Evolutionary conservation across 2,113 vertebrate genomes (phyloP).

Genomic region (Ammospiza nelsoni): DNA sequence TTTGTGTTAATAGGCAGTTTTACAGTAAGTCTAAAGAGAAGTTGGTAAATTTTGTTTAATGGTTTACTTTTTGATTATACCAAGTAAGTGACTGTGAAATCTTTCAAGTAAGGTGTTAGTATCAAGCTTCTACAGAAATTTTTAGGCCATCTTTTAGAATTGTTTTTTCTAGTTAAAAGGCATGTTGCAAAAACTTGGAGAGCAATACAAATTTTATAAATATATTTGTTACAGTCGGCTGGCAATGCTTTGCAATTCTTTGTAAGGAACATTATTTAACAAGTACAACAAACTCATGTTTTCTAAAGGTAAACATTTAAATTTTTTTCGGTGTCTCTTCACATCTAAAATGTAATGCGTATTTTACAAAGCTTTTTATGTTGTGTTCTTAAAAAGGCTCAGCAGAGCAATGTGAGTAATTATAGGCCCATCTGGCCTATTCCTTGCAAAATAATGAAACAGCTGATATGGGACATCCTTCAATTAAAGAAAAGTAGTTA

Average conservation of each 20-base stretch:
- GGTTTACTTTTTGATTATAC: not conserved
- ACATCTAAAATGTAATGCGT: not conserved
- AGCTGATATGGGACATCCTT: not conserved
- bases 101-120: not conserved
- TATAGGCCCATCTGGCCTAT: not conserved
- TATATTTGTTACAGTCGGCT: not conserved
- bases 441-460: not conserved
- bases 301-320: not conserved
- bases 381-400: not conserved
- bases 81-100: not conserved
- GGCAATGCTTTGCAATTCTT: not conserved
- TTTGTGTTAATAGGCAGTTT: not conserved
- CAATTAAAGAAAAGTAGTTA: not conserved
- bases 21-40: not conserved
- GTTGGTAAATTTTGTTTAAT: not conserved
- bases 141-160: not conserved
- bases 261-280: not conserved
- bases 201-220: not conserved
- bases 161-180: not conserved
- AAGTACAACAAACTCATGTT: not conserved
- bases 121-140: not conserved
- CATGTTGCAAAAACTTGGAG: rapidly evolving
- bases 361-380: not conserved
- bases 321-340: not conserved
- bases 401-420: not conserved